phyloP scores from a whole-genome alignment of 2,797 vertebrate species.

The Alosa sapidissima region DNA sequence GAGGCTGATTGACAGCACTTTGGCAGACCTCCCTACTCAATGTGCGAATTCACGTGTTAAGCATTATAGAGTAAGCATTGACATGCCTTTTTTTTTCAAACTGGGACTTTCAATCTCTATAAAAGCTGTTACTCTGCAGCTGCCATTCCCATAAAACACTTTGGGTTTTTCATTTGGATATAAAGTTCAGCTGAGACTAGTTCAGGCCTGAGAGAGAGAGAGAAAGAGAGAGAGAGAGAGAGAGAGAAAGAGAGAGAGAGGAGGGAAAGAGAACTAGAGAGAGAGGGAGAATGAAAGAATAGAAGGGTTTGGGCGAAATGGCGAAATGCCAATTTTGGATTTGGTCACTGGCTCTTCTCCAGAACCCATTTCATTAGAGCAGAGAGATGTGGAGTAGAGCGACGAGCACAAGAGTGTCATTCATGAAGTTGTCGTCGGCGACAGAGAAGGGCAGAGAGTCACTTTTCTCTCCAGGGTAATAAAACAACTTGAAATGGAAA shows the following conservation, averaged over 20 bases:
- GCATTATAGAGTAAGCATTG: constrained; percentile 9
- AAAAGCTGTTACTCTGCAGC: constrained; percentile 14
- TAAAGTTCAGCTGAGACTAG: constrained; percentile 21
- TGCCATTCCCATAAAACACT: constrained; percentile 21
- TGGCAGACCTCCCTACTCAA: not conserved
- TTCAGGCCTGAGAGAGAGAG: not conserved
- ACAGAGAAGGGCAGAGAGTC: constrained; percentile 24
- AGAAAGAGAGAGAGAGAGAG: not conserved
- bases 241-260: not conserved
- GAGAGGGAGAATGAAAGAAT: constrained; percentile 58
- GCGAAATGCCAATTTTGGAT: constrained; percentile 28
- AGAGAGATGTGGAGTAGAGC: constrained; percentile 25
- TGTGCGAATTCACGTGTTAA: not conserved
- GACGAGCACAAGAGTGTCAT: constrained; percentile 31
- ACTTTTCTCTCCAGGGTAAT: constrained; percentile 33
- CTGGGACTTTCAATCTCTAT: constrained; percentile 21
- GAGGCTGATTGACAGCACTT: not conserved
- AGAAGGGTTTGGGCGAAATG: constrained; percentile 23
- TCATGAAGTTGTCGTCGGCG: constrained; percentile 7
- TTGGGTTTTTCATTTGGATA: constrained; percentile 26
- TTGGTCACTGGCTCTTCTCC: constrained; percentile 27
- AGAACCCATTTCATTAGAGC: constrained; percentile 35
- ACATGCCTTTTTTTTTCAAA: constrained; percentile 7
- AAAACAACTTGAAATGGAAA: constrained; percentile 24
- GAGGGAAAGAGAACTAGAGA: not conserved